A percentile compares a stretch with the other conserved stretches of the same genome.
Conservation (phyloP, 92 coral and sea anemone genomes). For the Siderastrea siderea region DNA sequence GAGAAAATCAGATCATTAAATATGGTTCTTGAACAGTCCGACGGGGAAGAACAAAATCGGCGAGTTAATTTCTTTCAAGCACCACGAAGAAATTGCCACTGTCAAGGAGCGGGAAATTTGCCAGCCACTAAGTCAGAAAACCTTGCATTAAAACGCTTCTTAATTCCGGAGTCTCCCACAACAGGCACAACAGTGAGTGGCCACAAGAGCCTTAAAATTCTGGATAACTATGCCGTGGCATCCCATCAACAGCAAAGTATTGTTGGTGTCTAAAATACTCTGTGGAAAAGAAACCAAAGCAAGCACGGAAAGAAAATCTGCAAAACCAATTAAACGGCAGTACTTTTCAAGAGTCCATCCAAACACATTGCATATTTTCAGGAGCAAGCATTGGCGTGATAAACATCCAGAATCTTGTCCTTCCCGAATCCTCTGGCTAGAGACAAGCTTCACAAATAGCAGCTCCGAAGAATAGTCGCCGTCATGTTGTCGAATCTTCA, state of each 20-base stretch:
- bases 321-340: neutral
- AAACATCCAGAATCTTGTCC: conserved; percentile 16
- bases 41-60: conserved; percentile 39
- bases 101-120: too few species aligned
- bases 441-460: neutral
- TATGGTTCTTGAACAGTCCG: conserved; percentile 41
- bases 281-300: conserved; percentile 6
- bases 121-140: conserved; percentile 36
- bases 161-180: conserved; percentile 14
- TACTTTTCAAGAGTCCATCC: conserved; percentile 4
- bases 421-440: conserved; percentile 5
- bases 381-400: conserved; percentile 8
- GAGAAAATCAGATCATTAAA: neutral
- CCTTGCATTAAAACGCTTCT: conserved; percentile 46
- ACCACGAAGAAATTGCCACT: conserved; percentile 25
- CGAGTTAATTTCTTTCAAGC: neutral
- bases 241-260: conserved; percentile 24
- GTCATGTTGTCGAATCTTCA: conserved; percentile 14
- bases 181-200: conserved; percentile 53
- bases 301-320: neutral
- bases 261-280: conserved; percentile 16
- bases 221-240: conserved; percentile 32
- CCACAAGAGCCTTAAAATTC: conserved; percentile 43
- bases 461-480: neutral
- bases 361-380: neutral